Conservation (phyloP, 1,140 invertebrate species). For the Drosophila lacteicornis region DNA sequence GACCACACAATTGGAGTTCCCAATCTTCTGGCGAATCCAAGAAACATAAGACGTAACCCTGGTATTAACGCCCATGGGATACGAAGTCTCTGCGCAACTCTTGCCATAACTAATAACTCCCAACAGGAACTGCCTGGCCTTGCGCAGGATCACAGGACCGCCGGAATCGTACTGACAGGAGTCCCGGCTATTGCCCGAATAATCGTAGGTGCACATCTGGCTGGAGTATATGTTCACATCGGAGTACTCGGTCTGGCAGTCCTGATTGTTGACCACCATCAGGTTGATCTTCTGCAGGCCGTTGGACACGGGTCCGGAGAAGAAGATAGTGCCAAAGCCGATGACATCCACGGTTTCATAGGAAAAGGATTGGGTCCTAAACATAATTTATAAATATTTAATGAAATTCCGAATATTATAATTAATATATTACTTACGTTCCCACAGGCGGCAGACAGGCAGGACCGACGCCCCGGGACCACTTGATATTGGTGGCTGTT, state of each 20-base stretch:
- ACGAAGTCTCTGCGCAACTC: conserved; percentile 85
- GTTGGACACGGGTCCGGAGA: conserved; percentile 55
- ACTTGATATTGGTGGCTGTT: conserved; percentile 58
- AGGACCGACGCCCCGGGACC: conserved; percentile 78
- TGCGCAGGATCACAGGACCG: conserved; percentile 65
- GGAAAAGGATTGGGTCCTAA: conserved; percentile 45
- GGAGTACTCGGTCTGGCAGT: conserved; percentile 63
- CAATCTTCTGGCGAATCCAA: conserved; percentile 87
- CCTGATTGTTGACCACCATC: conserved; percentile 56
- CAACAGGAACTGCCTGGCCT: conserved; percentile 78
- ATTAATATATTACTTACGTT: conserved; percentile 47
- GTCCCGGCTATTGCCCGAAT: conserved; percentile 60
- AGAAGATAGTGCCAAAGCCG: conserved; percentile 70
- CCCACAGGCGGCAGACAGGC: conserved; percentile 69
- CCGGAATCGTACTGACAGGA: conserved; percentile 82
- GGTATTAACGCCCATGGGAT: conserved; percentile 88
- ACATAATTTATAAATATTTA: neutral
- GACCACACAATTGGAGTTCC: conserved; percentile 59
- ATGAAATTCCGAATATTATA: too few relatives aligned
- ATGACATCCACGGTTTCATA: conserved; percentile 69
- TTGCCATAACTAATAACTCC: conserved; percentile 89
- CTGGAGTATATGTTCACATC: conserved; percentile 39
- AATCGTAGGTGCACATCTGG: conserved; percentile 77
- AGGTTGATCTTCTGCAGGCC: conserved; percentile 67
- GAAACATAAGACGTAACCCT: conserved; percentile 88